phyloP scores from a whole-genome alignment of 2,797 vertebrate genomes.

The Anomalospiza imberbis region DNA sequence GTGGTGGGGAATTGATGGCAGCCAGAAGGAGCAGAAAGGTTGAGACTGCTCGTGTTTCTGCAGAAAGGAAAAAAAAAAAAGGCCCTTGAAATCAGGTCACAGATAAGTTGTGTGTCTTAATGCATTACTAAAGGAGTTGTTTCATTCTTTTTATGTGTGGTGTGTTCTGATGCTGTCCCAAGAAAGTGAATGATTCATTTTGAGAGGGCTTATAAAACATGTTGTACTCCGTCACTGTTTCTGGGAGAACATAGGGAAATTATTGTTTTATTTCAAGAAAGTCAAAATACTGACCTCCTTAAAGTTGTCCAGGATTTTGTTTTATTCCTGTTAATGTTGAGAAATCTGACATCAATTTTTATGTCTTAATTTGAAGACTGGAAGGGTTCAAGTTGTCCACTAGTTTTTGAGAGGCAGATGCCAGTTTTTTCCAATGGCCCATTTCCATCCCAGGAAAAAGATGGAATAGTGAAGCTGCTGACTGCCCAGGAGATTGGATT shows the following conservation, averaged over 20 bases:
- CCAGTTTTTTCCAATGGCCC: neutral
- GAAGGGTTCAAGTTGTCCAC: neutral
- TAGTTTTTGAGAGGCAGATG: neutral
- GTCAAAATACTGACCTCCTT: neutral
- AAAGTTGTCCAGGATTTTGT: neutral
- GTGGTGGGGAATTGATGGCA: neutral
- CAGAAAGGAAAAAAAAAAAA: neutral
- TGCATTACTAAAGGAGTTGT: neutral
- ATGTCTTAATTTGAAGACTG: neutral
- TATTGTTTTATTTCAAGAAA: neutral
- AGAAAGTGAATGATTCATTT: conserved; percentile 41
- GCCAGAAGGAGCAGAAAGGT: neutral
- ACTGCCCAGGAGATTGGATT: neutral
- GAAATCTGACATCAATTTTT: neutral
- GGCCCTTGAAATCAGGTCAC: neutral
- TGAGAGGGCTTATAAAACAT: conserved; percentile 5
- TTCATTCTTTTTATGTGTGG: neutral
- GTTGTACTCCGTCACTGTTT: conserved; percentile 24
- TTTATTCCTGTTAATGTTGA: neutral
- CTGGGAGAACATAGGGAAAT: neutral
- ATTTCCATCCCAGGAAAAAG: neutral
- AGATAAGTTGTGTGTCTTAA: neutral
- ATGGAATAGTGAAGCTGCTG: neutral
- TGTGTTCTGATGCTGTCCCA: conserved; percentile 11
- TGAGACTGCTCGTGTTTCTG: conserved; percentile 8